Percentiles rank a stretch among this genome's conserved stretches.
phyloP scores from a whole-genome alignment of 2,113 vertebrate species.

The Corythornis vintsioides region DNA sequence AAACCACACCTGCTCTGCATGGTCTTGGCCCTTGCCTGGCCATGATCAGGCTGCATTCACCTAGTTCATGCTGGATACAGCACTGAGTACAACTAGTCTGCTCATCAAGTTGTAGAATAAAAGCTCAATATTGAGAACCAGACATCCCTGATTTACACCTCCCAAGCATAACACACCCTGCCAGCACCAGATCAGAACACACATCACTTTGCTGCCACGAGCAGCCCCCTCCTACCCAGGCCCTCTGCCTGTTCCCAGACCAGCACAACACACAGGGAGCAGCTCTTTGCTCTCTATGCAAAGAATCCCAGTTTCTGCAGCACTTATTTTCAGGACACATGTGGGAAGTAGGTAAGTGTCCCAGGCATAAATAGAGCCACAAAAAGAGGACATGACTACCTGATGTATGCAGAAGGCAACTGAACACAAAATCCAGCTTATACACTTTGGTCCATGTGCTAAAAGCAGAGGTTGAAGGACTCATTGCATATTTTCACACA shows the following conservation, averaged over 20 bases:
- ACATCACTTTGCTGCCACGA: accelerated
- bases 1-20: background rate
- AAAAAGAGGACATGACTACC: background rate
- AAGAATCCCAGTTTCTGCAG: background rate
- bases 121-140: background rate
- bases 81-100: background rate
- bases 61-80: background rate
- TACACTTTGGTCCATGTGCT: background rate
- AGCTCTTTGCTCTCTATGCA: accelerated
- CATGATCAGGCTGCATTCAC: background rate
- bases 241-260: accelerated
- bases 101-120: background rate
- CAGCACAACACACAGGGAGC: background rate
- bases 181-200: background rate
- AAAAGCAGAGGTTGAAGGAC: background rate
- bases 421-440: background rate
- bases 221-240: background rate
- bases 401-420: background rate
- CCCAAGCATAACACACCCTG: accelerated
- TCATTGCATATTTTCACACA: background rate
- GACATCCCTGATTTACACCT: background rate
- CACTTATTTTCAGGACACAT: background rate
- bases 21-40: background rate
- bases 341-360: background rate
- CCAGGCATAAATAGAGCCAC: background rate